phyloP scores from a whole-genome alignment of 2,888 invertebrate species.

The Tetanocera ferruginea region DNA sequence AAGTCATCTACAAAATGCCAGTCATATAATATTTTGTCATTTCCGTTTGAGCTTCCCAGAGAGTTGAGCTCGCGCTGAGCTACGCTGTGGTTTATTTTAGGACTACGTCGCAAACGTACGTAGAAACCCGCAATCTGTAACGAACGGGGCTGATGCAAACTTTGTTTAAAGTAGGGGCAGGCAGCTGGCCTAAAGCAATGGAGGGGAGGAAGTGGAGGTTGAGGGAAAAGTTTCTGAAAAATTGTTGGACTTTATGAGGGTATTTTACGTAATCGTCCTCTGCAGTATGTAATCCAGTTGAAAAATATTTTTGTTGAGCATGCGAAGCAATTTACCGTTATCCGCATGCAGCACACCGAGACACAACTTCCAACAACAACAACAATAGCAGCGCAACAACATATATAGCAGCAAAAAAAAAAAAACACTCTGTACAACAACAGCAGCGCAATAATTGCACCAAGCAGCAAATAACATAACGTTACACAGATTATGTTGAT shows the following conservation, averaged over 20 bases:
- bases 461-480: not conserved
- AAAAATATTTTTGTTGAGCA: conserved; percentile 25
- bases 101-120: not conserved
- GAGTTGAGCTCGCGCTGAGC: conserved; percentile 12
- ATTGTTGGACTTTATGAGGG: conserved; percentile 28
- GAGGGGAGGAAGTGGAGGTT: not conserved
- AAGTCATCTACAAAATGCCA: conserved; percentile 31
- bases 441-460: not conserved
- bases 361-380: not conserved
- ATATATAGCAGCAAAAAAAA: not conserved
- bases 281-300: conserved; percentile 36
- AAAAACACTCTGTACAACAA: not conserved
- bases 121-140: conserved; percentile 5
- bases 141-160: not conserved
- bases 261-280: conserved; percentile 35
- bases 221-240: not conserved
- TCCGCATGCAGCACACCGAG: conserved; percentile 13
- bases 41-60: conserved; percentile 17
- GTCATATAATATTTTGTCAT: conserved; percentile 34
- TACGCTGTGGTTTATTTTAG: conserved; percentile 2
- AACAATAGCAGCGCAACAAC: not conserved
- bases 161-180: not conserved
- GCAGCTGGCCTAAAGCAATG: not conserved
- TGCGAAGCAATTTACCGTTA: conserved; percentile 33
- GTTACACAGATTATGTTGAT: not conserved